Base-by-base conservation (phyloP, 2,113 vertebrate genomes). In the Oenanthe melanoleuca region DNA sequence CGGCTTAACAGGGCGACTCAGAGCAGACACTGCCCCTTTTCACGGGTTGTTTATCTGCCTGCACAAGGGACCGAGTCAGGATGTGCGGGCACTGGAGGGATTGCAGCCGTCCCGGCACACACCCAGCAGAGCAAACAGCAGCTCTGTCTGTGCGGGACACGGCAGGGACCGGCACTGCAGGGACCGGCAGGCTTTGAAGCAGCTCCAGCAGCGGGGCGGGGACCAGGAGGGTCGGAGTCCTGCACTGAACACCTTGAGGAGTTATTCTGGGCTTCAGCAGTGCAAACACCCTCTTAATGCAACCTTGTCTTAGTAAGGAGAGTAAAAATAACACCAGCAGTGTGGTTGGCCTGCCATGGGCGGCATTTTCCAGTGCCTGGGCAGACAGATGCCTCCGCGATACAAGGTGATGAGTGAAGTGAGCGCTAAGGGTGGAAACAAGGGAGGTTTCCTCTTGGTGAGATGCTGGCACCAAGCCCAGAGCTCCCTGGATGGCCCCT, bases 41-140 rank as follows among this genome's bases (percentile, higher is more conserved):
- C 92, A 92, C 0, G 14, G 50, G 12, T 49, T 92, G 96, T 96
- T 94, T 95, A 79, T 92, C 91, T 64, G 67, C 74, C 81, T 8
- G 75, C 91, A 57, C 74, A 92, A 59, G 80, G 29, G 55, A 28
- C 78, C 34, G 90, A 93, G 80, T 85, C 92, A 91, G 82, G 93
- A 61, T 5, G 77, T 65, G 87, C 37, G 15, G 79, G 89, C 34
- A 0, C 69, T 70, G 73, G 57, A 49, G 77, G 83, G 74, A 72
- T 72, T 75, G 79, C 77, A 45, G 42, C 61, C 65, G 7, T 19
- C 56, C 83, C 87, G 5, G 77, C 94, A 72, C 92, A 86, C 95
- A 47, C 93, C 96, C 95, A 60, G 95, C 53, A 80, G 22, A 65
- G 86, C 95, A 95, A 96, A 95, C 82, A 92, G 57, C 28, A n/a